A percentile compares a stretch with the other conserved stretches of the same genome.
phyloP scores from a whole-genome alignment of 1,140 invertebrate species.

The Trichoplusia ni region DNA sequence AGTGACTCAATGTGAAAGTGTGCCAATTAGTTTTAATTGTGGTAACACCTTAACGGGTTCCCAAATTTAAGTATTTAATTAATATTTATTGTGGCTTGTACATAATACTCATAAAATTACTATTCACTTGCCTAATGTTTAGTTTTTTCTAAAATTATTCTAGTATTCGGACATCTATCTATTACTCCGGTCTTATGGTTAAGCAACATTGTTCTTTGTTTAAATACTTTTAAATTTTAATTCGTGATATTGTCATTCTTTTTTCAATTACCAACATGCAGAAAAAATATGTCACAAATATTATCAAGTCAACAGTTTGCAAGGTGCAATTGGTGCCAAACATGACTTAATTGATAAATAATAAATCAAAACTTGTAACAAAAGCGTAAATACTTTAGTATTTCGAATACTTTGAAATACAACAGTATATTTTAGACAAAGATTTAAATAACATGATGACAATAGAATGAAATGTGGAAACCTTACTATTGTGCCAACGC shows the following conservation, averaged over 20 bases:
- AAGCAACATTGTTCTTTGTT: too few species aligned
- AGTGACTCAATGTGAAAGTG: constrained; percentile 79
- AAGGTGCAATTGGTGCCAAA: too few species aligned
- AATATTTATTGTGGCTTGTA: constrained; percentile 56
- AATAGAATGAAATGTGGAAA: too few species aligned
- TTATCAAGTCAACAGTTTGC: not conserved
- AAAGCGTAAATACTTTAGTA: too few species aligned
- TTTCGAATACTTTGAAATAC: too few species aligned
- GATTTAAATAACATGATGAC: too few species aligned
- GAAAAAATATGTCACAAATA: not conserved
- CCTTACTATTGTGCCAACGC: too few species aligned
- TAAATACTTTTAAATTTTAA: constrained; percentile 6
- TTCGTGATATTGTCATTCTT: constrained; percentile 2
- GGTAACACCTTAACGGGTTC: constrained; percentile 40
- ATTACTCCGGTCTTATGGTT: constrained; percentile 23
- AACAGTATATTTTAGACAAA: too few species aligned
- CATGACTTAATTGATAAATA: too few species aligned
- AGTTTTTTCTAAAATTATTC: constrained; percentile 30
- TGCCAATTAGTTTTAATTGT: constrained; percentile 75
- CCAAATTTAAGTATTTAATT: constrained; percentile 51
- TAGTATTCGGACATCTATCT: constrained; percentile 27
- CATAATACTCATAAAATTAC: constrained; percentile 42
- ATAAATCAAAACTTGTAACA: too few species aligned
- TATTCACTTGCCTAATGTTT: constrained; percentile 46
- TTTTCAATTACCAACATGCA: not conserved